Evolutionary conservation across 2,888 invertebrate genomes (phyloP).

Genomic region (Metopia argyrocephala): DNA sequence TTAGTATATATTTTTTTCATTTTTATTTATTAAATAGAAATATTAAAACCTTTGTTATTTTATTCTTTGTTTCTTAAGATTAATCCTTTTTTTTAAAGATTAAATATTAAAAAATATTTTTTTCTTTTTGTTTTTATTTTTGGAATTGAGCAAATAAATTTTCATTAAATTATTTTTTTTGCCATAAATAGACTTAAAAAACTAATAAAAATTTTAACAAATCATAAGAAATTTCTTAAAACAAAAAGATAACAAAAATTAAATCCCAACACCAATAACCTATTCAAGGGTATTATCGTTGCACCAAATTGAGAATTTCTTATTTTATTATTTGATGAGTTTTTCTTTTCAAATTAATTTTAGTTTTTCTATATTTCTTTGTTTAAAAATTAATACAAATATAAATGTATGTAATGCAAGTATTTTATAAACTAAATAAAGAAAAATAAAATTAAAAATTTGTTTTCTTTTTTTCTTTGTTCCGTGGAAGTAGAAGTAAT

Average conservation of each 20-base stretch:
- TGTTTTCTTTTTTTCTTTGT: neutral
- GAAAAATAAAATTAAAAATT: neutral
- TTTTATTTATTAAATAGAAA: too few species aligned
- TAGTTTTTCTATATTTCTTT: constrained; percentile 22
- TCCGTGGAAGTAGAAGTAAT: too few species aligned
- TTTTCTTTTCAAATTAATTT: constrained; percentile 37
- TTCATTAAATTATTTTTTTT: neutral
- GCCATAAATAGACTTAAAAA: too few species aligned
- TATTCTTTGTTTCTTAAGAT: too few species aligned
- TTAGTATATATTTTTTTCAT: too few species aligned
- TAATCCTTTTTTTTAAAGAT: too few species aligned
- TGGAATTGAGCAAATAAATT: neutral
- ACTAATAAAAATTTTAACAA: neutral
- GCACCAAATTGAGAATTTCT: constrained; percentile 62
- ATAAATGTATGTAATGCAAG: neutral
- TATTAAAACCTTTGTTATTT: too few species aligned
- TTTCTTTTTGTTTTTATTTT: too few species aligned
- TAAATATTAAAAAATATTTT: too few species aligned
- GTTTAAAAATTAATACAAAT: neutral
- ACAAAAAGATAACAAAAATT: constrained; percentile 9
- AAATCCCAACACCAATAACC: constrained; percentile 46
- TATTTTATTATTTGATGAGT: neutral
- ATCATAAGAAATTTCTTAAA: constrained; percentile 17
- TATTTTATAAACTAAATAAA: neutral
- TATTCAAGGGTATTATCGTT: constrained; percentile 51